Conservation (phyloP, 1,140 invertebrate species). For the Dendrolimus kikuchii region DNA sequence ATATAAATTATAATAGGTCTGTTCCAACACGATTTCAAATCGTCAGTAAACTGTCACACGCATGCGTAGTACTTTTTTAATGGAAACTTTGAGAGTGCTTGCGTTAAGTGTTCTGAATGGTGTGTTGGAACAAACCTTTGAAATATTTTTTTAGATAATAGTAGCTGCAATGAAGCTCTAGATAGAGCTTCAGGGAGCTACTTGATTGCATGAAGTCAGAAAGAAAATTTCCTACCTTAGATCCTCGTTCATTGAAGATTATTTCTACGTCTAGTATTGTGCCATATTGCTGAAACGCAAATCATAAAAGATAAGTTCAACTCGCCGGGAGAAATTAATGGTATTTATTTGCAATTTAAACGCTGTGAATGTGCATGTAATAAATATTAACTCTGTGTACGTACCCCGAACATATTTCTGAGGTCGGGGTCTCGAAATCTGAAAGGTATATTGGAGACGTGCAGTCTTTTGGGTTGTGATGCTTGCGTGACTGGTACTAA, state of each 20-base stretch:
- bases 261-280: constrained; percentile 99
- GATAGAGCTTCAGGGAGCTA: constrained; percentile 38
- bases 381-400: constrained; percentile 46
- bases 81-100: no score
- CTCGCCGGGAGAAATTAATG: neutral
- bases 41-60: no score
- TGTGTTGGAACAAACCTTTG: no score
- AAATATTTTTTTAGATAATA: constrained; percentile 11
- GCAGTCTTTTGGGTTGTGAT: constrained; percentile 87
- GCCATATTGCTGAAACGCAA: constrained; percentile 94
- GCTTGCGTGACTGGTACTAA: constrained; percentile 61
- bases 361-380: no score
- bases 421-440: constrained; percentile 98
- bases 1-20: no score
- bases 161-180: constrained; percentile 44
- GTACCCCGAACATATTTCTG: constrained; percentile 97
- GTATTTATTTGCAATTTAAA: constrained; percentile 23
- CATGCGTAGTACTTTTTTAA: no score
- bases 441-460: constrained; percentile 99
- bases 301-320: constrained; percentile 24
- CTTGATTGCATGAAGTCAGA: constrained; percentile 19
- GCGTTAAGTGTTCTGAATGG: no score
- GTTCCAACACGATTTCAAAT: no score
- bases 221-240: constrained; percentile 88
- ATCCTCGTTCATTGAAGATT: constrained; percentile 99